Evolutionary conservation across 2,888 invertebrate species (phyloP).

Genomic region (Lepidocyrtoides sp.): DNA sequence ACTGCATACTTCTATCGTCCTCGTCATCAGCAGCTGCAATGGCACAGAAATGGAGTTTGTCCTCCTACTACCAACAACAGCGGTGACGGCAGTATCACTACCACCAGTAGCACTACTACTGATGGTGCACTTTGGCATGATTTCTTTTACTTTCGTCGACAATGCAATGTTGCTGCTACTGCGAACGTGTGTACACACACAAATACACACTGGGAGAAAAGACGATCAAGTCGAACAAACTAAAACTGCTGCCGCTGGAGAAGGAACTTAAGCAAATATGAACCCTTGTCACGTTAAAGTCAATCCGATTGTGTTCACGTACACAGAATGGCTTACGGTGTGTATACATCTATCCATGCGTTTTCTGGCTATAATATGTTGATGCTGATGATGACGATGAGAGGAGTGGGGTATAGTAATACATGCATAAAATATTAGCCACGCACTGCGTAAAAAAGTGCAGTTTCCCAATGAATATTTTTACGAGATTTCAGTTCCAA

Average conservation of each 20-base stretch:
- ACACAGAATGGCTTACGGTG: constrained; percentile 65
- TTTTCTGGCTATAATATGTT: neutral
- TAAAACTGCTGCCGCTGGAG: too few species aligned
- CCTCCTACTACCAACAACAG: constrained; percentile 20
- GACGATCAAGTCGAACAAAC: neutral
- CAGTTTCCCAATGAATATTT: constrained; percentile 16
- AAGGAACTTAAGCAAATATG: constrained; percentile 54
- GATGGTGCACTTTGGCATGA: constrained; percentile 54
- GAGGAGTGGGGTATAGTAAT: constrained; percentile 66
- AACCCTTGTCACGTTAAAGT: constrained; percentile 82
- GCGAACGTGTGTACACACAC: constrained; percentile 25
- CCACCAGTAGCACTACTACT: neutral
- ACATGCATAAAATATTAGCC: constrained; percentile 43
- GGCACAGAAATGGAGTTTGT: constrained; percentile 42
- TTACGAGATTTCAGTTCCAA: neutral
- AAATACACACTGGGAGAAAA: neutral
- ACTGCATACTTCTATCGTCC: constrained; percentile 41
- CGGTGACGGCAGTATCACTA: neutral
- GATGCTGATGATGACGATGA: constrained; percentile 33
- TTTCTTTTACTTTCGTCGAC: constrained; percentile 20
- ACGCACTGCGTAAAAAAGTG: constrained; percentile 39
- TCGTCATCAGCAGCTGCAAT: constrained; percentile 50
- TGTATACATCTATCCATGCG: neutral
- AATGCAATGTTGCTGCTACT: too few species aligned
- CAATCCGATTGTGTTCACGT: constrained; percentile 81